Evolutionary conservation across 2,113 vertebrate genomes (phyloP), one percentile per base, ranked within the genome.

Genomic region (Bolborhynchus lineola): DNA sequence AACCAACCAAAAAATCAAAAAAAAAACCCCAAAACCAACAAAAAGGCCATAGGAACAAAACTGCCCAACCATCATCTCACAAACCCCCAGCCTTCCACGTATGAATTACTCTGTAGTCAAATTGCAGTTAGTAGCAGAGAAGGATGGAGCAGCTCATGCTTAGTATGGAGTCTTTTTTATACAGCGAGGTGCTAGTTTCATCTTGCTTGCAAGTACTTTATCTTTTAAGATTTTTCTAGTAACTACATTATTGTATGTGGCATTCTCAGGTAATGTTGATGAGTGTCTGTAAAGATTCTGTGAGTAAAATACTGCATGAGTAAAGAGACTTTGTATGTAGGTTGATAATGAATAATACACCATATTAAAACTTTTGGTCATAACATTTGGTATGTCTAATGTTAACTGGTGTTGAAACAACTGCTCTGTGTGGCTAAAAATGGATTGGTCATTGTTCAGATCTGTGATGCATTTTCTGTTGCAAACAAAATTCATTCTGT

Each of bases 161-260:
- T 62, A 41, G 80, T 70, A 25, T 53, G 31, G 15, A 70, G 12
- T 78, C 12, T 9, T 39, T 82, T 75, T 42, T 63, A 9, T 47
- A 44, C 39, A 37, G 2, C 2, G 1, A 31, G 11, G 9, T 72
- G 11, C 24, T 81, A 21, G 65, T 12, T 87, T 85, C 6, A 17
- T 79, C 75, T 85, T 78, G 7, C 64, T 74, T 65, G 13, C 12
- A 49, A 49, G 18, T 57, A 37, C 26, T 95, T 39, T 35, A 33
- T 52, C n/a, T 67, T 67, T 57, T 39, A n/a, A 57, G 23, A 18
- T 59, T 75, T 87, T 92, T 19, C 31, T 57, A 8, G 46, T 75
- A 63, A 62, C 37, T 44, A 15, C 0, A 0, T 71, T 82, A 13
- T 3, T 76, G 4, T 65, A 4, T 69, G 18, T 11, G 8, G 4